Evolutionary conservation across 2,888 invertebrate species (phyloP), one percentile per base, ranked within the genome.

Genomic region (Hypomecis punctinalis): DNA sequence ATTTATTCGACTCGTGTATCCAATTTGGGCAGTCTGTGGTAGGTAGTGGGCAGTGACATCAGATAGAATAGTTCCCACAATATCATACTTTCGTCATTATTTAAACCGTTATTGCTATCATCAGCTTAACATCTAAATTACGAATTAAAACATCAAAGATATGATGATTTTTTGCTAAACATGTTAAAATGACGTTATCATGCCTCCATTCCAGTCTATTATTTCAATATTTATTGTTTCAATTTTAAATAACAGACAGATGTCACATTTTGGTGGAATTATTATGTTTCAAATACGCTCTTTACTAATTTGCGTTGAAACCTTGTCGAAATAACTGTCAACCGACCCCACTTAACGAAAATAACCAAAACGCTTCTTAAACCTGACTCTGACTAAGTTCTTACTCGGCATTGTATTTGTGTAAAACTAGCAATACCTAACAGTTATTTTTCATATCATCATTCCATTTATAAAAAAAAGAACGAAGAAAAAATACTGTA

Each of bases 81-180:
- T 23, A n/a, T 55, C 5, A 43, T 11, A 46, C 5, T 11, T 23
- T 23, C 23, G 23, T 33, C 43, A 54, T 48, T 49, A 54, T 48
- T 33, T 46, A 23, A 9, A 46, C 47, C 23, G 51, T 52, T 56
- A 56, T 40, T n/a, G 51, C 51, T 37, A 51, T 47, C 45, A 60
- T 60, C 59, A 10, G 7, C 42, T 51, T 59, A 51, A 56, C 55
- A 65, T 64, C 46, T 61, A 57, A 65, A 65, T 57, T 35, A 55
- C 56, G 37, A 52, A 65, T 65, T 65, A 65, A 65, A 52, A 36
- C 64, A 52, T 37, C 60, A 64, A 39, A 6, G 5, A 43, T 11
- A 57, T 10, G 47, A 52, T 65, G 47, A 57, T 61, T 13, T 39
- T 51, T 47, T 33, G 46, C 51, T 6, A 61, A 61, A 61, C 52